These are phyloP conservation scores for Sceloporus tristichus DNA, from an alignment of 2,113 vertebrate genomes.

Conservation along the genomic window DNA sequence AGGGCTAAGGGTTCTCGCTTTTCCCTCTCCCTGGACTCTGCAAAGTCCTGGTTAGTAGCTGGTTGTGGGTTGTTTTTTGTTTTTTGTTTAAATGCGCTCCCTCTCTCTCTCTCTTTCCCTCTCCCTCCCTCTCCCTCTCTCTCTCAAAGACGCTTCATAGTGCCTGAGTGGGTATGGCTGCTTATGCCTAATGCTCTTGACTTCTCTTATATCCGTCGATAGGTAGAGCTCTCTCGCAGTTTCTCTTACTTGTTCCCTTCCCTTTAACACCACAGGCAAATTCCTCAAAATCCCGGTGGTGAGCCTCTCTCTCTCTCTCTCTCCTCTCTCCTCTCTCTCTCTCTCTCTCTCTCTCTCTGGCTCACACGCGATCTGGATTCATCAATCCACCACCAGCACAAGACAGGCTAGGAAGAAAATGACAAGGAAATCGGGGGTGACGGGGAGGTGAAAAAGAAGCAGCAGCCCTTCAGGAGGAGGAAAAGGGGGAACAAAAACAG, in stretches of 20 bases:
- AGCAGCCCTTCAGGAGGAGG: slow-evolving; percentile 29
- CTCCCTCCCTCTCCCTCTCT: slow-evolving; percentile 25
- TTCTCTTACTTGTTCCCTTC: slow-evolving; percentile 80
- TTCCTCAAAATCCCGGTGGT: slow-evolving; percentile 84
- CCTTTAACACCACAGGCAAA: slow-evolving; percentile 86
- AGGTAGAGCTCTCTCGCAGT: slow-evolving; percentile 80
- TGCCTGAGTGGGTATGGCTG: slow-evolving; percentile 70
- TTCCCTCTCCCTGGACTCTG: slow-evolving; percentile 70
- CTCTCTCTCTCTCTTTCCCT: slow-evolving; percentile 11
- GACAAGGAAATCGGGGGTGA: slow-evolving; percentile 62
- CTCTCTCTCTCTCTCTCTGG: background rate
- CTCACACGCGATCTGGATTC: slow-evolving; percentile 80
- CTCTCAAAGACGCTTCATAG: slow-evolving; percentile 73
- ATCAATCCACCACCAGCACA: slow-evolving; percentile 76
- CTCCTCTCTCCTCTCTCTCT: background rate
- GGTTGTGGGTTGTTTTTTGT: slow-evolving; percentile 49
- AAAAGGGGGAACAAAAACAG: slow-evolving; percentile 35
- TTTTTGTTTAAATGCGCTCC: slow-evolving; percentile 51
- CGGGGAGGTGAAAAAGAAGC: slow-evolving; percentile 39
- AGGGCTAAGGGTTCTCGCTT: slow-evolving; percentile 39
- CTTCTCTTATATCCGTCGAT: slow-evolving; percentile 81
- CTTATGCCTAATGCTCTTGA: slow-evolving; percentile 72
- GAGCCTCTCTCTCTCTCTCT: slow-evolving; percentile 54
- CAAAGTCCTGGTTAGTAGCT: slow-evolving; percentile 65
- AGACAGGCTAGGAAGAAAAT: slow-evolving; percentile 69